phyloP scores from a whole-genome alignment of 2,113 vertebrate genomes.

The Stegastes partitus region DNA sequence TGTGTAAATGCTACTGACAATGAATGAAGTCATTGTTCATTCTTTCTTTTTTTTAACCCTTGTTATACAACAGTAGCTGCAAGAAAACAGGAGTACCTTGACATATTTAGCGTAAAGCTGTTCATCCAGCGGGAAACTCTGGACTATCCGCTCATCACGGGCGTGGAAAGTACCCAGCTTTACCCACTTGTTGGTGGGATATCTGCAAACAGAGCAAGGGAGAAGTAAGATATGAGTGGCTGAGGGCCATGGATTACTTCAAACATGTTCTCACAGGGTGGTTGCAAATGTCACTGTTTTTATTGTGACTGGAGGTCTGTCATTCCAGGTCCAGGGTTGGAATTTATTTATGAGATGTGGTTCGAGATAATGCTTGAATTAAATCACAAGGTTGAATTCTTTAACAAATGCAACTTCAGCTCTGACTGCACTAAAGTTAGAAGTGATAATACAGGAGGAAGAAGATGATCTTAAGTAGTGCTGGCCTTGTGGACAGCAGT shows the following conservation, averaged over 20 bases:
- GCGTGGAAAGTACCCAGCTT: slow-evolving; percentile 98
- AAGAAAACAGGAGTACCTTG: slow-evolving; percentile 87
- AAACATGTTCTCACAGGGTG: slow-evolving; percentile 24
- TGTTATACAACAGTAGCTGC: background rate
- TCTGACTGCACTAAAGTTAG: slow-evolving; percentile 5
- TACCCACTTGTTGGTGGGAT: slow-evolving; percentile 99
- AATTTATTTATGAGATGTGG: slow-evolving; percentile 19
- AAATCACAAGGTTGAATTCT: slow-evolving; percentile 1
- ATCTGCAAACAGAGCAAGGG: slow-evolving; percentile 82
- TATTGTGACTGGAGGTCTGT: background rate
- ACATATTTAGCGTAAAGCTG: slow-evolving; percentile 99
- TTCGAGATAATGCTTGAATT: background rate
- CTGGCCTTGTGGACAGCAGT: background rate
- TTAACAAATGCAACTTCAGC: slow-evolving; percentile 4
- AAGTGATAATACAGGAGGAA: background rate
- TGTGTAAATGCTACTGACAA: background rate
- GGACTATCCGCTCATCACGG: slow-evolving; percentile 96
- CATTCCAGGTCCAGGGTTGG: background rate
- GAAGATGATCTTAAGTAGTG: background rate
- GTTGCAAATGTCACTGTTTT: slow-evolving; percentile 1
- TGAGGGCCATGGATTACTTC: background rate
- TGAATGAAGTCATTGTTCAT: background rate
- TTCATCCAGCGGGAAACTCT: slow-evolving; percentile 98
- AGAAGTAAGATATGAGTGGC: background rate
- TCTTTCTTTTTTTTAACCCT: background rate